Percentiles rank a stretch among this genome's conserved stretches.
phyloP scores from a whole-genome alignment of 2,888 invertebrate species.

The Polydrusus pterygomalis region DNA sequence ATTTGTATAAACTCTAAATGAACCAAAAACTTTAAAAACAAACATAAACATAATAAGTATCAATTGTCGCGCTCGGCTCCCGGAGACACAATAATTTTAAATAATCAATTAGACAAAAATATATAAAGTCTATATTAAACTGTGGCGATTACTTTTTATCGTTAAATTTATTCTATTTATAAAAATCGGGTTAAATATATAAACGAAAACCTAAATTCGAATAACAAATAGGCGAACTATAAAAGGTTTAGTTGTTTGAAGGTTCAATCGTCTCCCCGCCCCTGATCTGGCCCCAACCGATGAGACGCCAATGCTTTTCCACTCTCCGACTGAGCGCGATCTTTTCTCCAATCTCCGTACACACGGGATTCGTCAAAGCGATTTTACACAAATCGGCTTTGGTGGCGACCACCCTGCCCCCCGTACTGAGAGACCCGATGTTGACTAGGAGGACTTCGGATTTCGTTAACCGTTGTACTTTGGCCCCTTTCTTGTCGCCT shows the following conservation, averaged over 20 bases:
- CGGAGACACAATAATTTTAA: background rate
- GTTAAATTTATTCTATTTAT: background rate
- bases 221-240: slow-evolving; percentile 34
- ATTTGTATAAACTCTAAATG: slow-evolving; percentile 40
- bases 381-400: slow-evolving; percentile 98
- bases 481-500: slow-evolving; percentile 99
- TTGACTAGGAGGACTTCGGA: slow-evolving; percentile 97
- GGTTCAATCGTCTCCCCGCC: slow-evolving; percentile 97
- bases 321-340: slow-evolving; percentile 99
- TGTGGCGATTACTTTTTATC: background rate
- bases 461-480: slow-evolving; percentile 93
- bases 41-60: slow-evolving; percentile 37
- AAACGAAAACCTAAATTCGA: slow-evolving; percentile 22
- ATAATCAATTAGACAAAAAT: background rate
- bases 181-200: background rate
- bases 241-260: slow-evolving; percentile 60
- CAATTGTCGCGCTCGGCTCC: background rate
- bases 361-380: slow-evolving; percentile 96
- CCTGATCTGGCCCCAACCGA: slow-evolving; percentile 99
- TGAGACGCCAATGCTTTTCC: slow-evolving; percentile 99
- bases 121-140: slow-evolving; percentile 20
- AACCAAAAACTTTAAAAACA: slow-evolving; percentile 24
- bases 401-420: slow-evolving; percentile 95
- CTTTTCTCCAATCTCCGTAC: slow-evolving; percentile 98
- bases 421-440: slow-evolving; percentile 98